Evolutionary conservation across 2,888 invertebrate species (phyloP).

Genomic region (Auanema sp.): DNA sequence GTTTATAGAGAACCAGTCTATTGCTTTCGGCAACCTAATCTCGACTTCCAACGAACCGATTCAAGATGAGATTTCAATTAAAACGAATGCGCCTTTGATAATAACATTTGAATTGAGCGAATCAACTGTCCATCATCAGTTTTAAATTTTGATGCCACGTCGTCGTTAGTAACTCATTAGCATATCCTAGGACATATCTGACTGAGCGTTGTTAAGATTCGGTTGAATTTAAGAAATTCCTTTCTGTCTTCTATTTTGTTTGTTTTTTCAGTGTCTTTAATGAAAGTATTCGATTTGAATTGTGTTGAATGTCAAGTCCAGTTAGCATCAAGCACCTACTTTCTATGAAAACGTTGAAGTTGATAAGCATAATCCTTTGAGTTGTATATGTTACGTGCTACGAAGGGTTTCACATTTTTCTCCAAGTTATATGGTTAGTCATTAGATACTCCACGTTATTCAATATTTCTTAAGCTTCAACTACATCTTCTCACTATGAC

Average conservation of each 20-base stretch:
- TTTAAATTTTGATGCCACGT: background rate
- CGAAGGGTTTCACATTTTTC: no score
- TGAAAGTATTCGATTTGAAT: background rate
- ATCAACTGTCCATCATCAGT: background rate
- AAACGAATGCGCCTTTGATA: conserved; percentile 12
- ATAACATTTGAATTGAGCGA: conserved; percentile 18
- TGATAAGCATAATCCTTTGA: background rate
- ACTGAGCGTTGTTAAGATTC: background rate
- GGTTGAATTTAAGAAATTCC: background rate
- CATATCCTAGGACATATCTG: background rate
- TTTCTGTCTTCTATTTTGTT: background rate
- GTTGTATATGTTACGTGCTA: background rate
- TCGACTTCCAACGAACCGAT: conserved; percentile 17
- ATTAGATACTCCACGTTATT: no score
- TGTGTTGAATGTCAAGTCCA: no score
- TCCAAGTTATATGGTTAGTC: no score
- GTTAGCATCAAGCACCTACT: background rate
- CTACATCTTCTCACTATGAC: conserved; percentile 74
- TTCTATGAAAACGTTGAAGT: background rate
- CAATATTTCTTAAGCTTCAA: conserved; percentile 3
- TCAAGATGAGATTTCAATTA: conserved; percentile 1
- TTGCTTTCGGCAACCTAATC: conserved; percentile 17
- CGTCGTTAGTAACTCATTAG: background rate
- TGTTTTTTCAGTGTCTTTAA: background rate
- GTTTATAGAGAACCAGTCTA: conserved; percentile 14